These are phyloP conservation scores for Neria commutata DNA, from an alignment of 2,888 invertebrate genomes.

Conservation along the genomic window DNA sequence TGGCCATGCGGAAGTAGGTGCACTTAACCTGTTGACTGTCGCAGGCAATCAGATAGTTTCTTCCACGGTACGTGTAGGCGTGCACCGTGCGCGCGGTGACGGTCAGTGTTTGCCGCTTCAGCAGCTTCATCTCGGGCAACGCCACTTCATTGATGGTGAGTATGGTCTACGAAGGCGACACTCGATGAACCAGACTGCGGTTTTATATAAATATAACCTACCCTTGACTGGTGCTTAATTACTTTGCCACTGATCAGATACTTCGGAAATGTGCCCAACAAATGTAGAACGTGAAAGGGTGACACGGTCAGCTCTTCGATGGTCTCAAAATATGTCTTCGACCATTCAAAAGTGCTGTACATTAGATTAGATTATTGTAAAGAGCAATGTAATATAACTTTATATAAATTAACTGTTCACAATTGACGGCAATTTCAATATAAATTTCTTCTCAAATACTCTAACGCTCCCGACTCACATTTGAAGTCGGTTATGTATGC, in stretches of 20 bases:
- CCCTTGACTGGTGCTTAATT: conserved; percentile 42
- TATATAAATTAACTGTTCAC: neutral
- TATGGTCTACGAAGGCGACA: too few species aligned
- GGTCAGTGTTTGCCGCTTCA: conserved; percentile 43
- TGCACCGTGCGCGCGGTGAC: conserved; percentile 40
- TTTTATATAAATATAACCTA: too few species aligned
- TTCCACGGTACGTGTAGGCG: conserved; percentile 41
- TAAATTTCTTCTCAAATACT: too few species aligned
- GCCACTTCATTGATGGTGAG: conserved; percentile 45
- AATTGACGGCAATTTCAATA: too few species aligned
- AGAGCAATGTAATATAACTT: neutral
- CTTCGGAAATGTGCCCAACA: conserved; percentile 42
- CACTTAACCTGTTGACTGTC: conserved; percentile 34
- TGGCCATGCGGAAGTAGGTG: conserved; percentile 46
- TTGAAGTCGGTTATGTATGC: too few species aligned
- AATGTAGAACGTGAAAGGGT: conserved; percentile 38
- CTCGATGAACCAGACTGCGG: too few species aligned
- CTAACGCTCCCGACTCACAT: conserved; percentile 24
- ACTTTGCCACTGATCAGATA: conserved; percentile 44
- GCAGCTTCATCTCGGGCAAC: conserved; percentile 34
- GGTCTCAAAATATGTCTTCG: conserved; percentile 51
- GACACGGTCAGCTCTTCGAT: conserved; percentile 48
- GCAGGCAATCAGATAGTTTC: conserved; percentile 50
- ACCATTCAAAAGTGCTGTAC: conserved; percentile 52
- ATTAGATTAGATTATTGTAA: neutral